A percentile compares a stretch with the other conserved stretches of the same genome.
Evolutionary conservation across 2,797 vertebrate genomes (phyloP).

Genomic region (Myotis daubentonii): DNA sequence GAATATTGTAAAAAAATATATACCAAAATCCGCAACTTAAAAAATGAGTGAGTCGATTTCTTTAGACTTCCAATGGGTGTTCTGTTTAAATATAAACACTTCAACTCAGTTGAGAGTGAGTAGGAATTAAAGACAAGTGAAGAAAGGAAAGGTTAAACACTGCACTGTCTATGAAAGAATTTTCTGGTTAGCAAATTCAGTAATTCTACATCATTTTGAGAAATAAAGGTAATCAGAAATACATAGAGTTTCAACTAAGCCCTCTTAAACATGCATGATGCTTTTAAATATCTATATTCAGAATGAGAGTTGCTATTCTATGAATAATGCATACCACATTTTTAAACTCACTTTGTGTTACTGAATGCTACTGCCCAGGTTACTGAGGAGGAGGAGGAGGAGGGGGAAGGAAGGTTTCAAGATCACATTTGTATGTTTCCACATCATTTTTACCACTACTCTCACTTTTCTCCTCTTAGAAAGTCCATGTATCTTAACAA

Average conservation of each 20-base stretch:
- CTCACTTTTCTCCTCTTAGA: not conserved
- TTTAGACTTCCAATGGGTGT: not conserved
- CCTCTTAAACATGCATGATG: not conserved
- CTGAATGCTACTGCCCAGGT: not conserved
- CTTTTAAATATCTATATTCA: conserved; percentile 25
- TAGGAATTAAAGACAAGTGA: conserved; percentile 16
- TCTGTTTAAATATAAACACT: conserved; percentile 25
- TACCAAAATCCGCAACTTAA: not conserved
- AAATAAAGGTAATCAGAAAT: conserved; percentile 25
- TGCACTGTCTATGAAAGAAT: not conserved
- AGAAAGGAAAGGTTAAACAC: conserved; percentile 6
- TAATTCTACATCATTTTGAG: conserved; percentile 21
- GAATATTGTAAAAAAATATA: not conserved
- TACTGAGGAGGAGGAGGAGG: not conserved
- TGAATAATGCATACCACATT: not conserved
- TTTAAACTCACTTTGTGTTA: not conserved
- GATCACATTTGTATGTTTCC: not conserved
- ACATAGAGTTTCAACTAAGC: not conserved
- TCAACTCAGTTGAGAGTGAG: not conserved
- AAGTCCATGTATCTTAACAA: not conserved
- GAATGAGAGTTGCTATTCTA: not conserved
- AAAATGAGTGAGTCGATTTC: not conserved
- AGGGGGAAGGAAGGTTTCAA: not conserved
- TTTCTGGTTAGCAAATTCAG: conserved; percentile 28
- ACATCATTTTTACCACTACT: not conserved